These are phyloP conservation scores for Nasonia longicornis DNA, from an alignment of 1,140 invertebrate genomes.

Conservation along the genomic window DNA sequence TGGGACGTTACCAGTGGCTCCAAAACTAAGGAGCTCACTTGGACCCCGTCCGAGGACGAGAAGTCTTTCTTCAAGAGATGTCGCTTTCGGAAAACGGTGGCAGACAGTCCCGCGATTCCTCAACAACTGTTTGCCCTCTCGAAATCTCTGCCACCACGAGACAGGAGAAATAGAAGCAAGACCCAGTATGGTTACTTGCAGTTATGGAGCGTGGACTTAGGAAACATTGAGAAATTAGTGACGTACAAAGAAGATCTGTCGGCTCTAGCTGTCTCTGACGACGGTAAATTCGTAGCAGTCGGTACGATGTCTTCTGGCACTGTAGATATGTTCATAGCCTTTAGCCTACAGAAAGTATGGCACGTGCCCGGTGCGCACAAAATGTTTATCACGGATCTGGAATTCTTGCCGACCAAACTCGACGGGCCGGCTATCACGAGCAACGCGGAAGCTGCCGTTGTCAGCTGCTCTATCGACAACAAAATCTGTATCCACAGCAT, in stretches of 20 bases:
- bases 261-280: slow-evolving; percentile 88
- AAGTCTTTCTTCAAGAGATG: slow-evolving; percentile 89
- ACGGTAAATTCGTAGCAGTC: slow-evolving; percentile 91
- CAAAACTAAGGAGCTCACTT: slow-evolving; percentile 78
- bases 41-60: slow-evolving; percentile 77
- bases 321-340: slow-evolving; percentile 90
- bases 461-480: slow-evolving; percentile 96
- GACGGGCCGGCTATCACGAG: slow-evolving; percentile 76
- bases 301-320: slow-evolving; percentile 94
- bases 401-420: slow-evolving; percentile 83
- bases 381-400: slow-evolving; percentile 94
- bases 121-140: slow-evolving; percentile 83
- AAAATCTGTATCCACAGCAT: slow-evolving; percentile 91
- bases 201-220: slow-evolving; percentile 76
- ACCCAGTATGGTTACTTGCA: slow-evolving; percentile 73
- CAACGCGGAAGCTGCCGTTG: slow-evolving; percentile 84
- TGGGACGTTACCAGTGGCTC: slow-evolving; percentile 80
- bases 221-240: slow-evolving; percentile 70
- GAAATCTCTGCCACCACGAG: slow-evolving; percentile 84
- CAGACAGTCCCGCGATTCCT: neutral
- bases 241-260: slow-evolving; percentile 81
- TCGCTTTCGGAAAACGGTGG: slow-evolving; percentile 72
- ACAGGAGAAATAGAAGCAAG: slow-evolving; percentile 66
- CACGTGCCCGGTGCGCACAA: slow-evolving; percentile 87
- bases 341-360: slow-evolving; percentile 90